Percentiles rank a stretch among this genome's conserved stretches.
phyloP scores from a whole-genome alignment of 2,888 invertebrate genomes.

The Cosmopolites sordidus region DNA sequence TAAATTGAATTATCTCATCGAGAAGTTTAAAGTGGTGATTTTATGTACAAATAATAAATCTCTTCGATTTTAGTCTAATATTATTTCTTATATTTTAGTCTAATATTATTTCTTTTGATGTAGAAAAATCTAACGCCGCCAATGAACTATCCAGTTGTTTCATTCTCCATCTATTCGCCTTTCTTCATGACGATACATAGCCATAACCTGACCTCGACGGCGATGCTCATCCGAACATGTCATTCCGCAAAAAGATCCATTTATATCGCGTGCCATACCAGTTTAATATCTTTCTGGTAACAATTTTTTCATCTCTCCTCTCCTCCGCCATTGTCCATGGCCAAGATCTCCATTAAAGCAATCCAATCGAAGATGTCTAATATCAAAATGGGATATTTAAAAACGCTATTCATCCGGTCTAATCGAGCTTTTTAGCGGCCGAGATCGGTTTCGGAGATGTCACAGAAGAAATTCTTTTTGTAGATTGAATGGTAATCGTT shows the following conservation, averaged over 20 bases:
- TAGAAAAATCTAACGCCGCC: no score
- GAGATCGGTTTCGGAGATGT: no score
- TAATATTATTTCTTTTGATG: no score
- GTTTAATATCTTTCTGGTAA: not conserved
- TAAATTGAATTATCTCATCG: no score
- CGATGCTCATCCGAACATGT: slow-evolving; percentile 23
- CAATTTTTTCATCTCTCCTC: not conserved
- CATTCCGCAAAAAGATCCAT: slow-evolving; percentile 23
- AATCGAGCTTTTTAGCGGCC: no score
- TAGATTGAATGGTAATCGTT: no score
- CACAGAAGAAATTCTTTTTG: no score
- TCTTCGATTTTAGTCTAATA: no score
- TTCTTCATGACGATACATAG: slow-evolving; percentile 10
- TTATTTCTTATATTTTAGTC: no score
- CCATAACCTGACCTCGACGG: slow-evolving; percentile 22
- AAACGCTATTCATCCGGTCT: not conserved
- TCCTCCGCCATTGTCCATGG: not conserved
- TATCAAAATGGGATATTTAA: not conserved
- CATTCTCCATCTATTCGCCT: slow-evolving; percentile 8
- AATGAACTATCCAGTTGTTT: slow-evolving; percentile 10
- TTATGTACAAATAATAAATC: no score
- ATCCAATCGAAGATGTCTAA: not conserved
- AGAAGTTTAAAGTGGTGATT: no score
- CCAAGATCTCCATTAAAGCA: not conserved
- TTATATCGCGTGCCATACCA: slow-evolving; percentile 22